Conservation (phyloP, 2,888 invertebrate genomes). For the Tuberolachnus salignus region DNA sequence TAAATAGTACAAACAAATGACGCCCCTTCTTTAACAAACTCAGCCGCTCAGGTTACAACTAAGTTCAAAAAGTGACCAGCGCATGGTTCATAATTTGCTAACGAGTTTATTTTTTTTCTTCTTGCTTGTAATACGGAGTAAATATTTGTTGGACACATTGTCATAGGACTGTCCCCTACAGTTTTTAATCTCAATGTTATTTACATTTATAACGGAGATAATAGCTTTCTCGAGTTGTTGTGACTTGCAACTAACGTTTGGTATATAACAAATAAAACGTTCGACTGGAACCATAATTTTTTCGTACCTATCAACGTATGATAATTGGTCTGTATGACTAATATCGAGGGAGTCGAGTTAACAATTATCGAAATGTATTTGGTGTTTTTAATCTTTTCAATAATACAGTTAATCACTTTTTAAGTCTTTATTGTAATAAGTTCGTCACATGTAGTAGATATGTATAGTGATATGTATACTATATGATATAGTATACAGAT, state of each 20-base stretch:
- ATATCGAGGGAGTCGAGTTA: no score
- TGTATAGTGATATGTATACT: no score
- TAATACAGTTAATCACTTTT: conserved; percentile 10
- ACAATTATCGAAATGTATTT: no score
- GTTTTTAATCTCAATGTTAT: conserved; percentile 24
- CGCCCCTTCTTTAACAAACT: background rate
- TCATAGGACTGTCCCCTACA: conserved; percentile 27
- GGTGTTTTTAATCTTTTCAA: no score
- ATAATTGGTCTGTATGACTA: no score
- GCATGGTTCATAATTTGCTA: conserved; percentile 53
- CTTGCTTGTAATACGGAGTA: conserved; percentile 23
- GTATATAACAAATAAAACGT: conserved; percentile 3
- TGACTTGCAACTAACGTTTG: background rate
- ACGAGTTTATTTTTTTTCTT: conserved; percentile 57
- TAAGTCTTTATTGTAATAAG: conserved; percentile 43
- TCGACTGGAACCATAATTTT: no score
- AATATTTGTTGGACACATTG: background rate
- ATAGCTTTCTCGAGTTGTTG: background rate
- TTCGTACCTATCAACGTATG: no score
- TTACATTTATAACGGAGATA: conserved; percentile 1
- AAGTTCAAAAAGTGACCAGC: conserved; percentile 19
- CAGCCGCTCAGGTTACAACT: conserved; percentile 2
- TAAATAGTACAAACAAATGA: no score
- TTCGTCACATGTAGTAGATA: conserved; percentile 43
- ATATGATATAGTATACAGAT: no score